A percentile compares a stretch with the other conserved stretches of the same genome.
Evolutionary conservation across 2,888 invertebrate genomes (phyloP).

Genomic region (Sisyra terminalis): DNA sequence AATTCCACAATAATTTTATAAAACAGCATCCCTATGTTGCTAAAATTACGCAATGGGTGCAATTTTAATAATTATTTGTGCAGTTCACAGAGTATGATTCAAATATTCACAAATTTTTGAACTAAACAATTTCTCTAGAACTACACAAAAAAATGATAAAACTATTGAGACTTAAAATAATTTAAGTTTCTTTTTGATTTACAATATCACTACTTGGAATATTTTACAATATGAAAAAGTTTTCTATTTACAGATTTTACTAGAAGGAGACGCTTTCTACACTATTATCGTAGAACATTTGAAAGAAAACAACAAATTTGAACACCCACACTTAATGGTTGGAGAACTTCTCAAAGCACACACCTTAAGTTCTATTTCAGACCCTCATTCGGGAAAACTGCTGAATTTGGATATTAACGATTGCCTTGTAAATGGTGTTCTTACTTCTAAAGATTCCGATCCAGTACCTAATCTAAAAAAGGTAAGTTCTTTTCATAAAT

Average conservation of each 20-base stretch:
- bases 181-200: too few species aligned
- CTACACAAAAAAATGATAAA: too few species aligned
- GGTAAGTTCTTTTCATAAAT: conserved; percentile 11
- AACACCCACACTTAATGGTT: conserved; percentile 19
- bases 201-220: too few species aligned
- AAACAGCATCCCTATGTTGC: too few species aligned
- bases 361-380: conserved; percentile 15
- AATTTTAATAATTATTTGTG: too few species aligned
- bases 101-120: too few species aligned
- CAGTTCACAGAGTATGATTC: too few species aligned
- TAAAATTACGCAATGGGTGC: too few species aligned
- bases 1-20: background rate
- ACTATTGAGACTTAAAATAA: too few species aligned
- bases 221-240: background rate
- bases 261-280: conserved; percentile 27
- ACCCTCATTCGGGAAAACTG: conserved; percentile 15
- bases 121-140: too few species aligned
- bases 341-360: conserved; percentile 23
- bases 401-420: conserved; percentile 20
- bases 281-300: conserved; percentile 19
- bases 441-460: conserved; percentile 12
- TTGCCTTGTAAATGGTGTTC: conserved; percentile 21
- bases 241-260: conserved; percentile 18
- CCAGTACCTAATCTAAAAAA: conserved; percentile 15
- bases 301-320: conserved; percentile 17